Evolutionary conservation across 2,888 invertebrate species (phyloP), one percentile per base, ranked within the genome.

Genomic region (Sarcophaga variegata): DNA sequence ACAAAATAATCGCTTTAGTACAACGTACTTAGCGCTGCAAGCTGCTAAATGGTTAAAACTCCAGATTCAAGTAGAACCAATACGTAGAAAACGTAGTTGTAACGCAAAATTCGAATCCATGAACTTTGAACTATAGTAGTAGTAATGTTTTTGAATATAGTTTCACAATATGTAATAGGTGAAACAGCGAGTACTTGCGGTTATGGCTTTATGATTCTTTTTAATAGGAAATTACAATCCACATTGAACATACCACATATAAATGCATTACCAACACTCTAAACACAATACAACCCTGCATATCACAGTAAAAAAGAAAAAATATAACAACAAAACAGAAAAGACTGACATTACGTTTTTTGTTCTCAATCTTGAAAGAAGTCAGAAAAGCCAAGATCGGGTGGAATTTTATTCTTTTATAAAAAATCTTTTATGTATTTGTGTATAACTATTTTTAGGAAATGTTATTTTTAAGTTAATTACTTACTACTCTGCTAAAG

Each of bases 311-410:
- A 75, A 22, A n/a, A 45, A 49, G 37, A 67, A 54, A 20, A 76
- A 54, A 64, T 27, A 45, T 20, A 8, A 78, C 37, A 78, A 66
- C 74, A 79, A 75, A 83, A 74, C 72, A 83, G 74, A 81, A 59
- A 63, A 81, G 81, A 72, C 14, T 74, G 66, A 66, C 74, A 81
- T 78, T 81, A 75, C 47, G 63, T 82, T 85, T 81, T 82, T 71
- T 79, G 70, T 82, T 82, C 71, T 82, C 78, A 12, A 60, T 81
- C 47, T 69, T 78, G 20, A 64, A 37, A 59, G 81, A 59, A 79
- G 83, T 64, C 4, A 37, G 20, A 20, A 63, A 64, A 4, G 49
- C 2, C 64, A 64, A 47, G 62, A 17, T 78, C 70, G 78, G 49
- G 67, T 60, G 17, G 60, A 64, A 37, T 66, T 62, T 12, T 83